Base-by-base conservation (phyloP, 2,888 invertebrate genomes). In the Dioctria rufipes region DNA sequence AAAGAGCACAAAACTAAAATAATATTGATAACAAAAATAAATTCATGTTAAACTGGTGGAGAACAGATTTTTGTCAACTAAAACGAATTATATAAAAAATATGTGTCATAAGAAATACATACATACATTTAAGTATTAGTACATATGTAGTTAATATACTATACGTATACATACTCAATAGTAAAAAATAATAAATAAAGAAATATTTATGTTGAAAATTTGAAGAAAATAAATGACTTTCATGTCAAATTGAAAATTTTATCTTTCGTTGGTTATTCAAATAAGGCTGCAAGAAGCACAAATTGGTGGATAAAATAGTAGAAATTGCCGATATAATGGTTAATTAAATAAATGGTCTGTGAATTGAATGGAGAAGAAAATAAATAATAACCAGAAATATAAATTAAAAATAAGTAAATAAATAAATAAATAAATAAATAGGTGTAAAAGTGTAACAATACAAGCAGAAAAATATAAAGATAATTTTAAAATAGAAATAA, bases 281-380 rank as follows among this genome's bases (percentile, higher is more conserved):
- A 77, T 46, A 58, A 63, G 49, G 77, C 77, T 77, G 77, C 63
- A 77, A 77, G 46, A 46, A 77, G 77, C 77, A 77, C 77, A 77
- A 77, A 63, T 63, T 63, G 77, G 51, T 63, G 77, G 77, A 77
- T 40, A 58, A 39, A 73, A 73, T 9, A 9, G 60, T 13, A 73
- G 13, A 73, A n/a, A 13, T 69, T 69, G 69, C 49, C 51, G 51
- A 49, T 25, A 49, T 43, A 60, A 8, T 51, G 60, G 42, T n/a
- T 73, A 58, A 73, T 6, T 58, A 13, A 42, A 25, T 25, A 25
- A 46, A 46, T 6, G 58, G 25, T 58, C 42, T 43, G 60, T 25
- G 43, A 73, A 58, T 40, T 58, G 58, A 51, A 54, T 58, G n/a
- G 37, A 69, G 4, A 37, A 61, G 37, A 61, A 61, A 61, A 25